Base-by-base conservation (phyloP, 2,797 vertebrate genomes). In the Gouania willdenowi region DNA sequence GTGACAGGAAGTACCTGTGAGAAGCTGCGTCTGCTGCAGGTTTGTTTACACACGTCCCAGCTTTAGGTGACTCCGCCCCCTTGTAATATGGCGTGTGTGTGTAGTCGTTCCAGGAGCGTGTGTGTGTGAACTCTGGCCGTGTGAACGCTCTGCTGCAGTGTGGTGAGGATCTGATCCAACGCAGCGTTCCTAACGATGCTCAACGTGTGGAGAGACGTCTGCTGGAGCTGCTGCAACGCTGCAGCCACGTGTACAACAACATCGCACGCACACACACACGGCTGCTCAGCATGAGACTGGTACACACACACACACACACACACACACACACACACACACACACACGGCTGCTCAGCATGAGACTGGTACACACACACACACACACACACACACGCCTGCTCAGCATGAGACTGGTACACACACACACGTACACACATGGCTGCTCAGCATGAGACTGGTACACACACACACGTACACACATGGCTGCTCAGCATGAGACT, bases 221-320 rank as follows among this genome's bases (percentile, higher is more conserved):
- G 56, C 78, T 77, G 64, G 87, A 88, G 24, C 80, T 92, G 16
- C 75, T 90, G 36, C 45, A 70, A 1, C 75, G 77, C 67, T 90
- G 87, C 70, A 74, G 78, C 31, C 72, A 69, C 1, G 79, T 92
- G 13, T 88, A 91, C 55, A 59, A 40, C 42, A 71, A 81, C 29
- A 86, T 92, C 9, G 83, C 79, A 26, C 67, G 56, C 1, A 84
- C 89, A 1, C 90, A 90, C 54, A 87, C 87, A 1, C 79, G 89
- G 0, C 81, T 94, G 29, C 88, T 92, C 58, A 91, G 90, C 88
- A 89, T 87, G 80, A 87, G 87, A 64, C 80, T 92, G 90, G 91
- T 93, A 79, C 1, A 33, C 17, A 41, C 30, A 33, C 44, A 6
- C 34, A 10, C 27, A 41, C 18, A 28, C 20, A 35, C 39, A 17